phyloP scores from a whole-genome alignment of 2,888 invertebrate species.

The Platypus cylindrus region DNA sequence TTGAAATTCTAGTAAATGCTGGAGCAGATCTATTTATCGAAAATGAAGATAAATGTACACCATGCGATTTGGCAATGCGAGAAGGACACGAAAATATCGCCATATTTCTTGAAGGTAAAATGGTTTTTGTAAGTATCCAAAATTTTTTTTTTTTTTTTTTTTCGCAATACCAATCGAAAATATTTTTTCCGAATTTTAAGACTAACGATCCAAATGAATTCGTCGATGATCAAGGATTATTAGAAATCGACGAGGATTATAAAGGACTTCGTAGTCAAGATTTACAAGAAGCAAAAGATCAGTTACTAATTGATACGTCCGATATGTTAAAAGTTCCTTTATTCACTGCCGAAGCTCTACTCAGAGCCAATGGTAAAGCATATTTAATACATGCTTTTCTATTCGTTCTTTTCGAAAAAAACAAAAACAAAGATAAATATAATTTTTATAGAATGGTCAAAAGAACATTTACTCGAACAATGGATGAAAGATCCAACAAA shows the following conservation, averaged over 20 bases:
- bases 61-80: constrained; percentile 52
- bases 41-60: constrained; percentile 48
- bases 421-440: too few species aligned
- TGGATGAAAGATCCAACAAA: constrained; percentile 54
- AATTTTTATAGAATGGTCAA: constrained; percentile 48
- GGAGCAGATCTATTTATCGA: constrained; percentile 49
- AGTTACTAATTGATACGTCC: constrained; percentile 54
- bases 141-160: background rate
- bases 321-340: constrained; percentile 58
- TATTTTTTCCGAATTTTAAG: too few species aligned
- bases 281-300: constrained; percentile 57
- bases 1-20: constrained; percentile 46
- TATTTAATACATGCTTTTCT: too few species aligned
- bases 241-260: constrained; percentile 41
- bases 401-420: too few species aligned
- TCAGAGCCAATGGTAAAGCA: constrained; percentile 48
- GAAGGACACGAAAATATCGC: constrained; percentile 48
- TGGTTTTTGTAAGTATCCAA: constrained; percentile 47
- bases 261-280: constrained; percentile 52
- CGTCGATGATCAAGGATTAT: constrained; percentile 31
- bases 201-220: too few species aligned
- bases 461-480: constrained; percentile 48
- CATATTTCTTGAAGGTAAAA: constrained; percentile 49
- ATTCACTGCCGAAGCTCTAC: constrained; percentile 55
- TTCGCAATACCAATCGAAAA: too few species aligned